phyloP scores from a whole-genome alignment of 2,797 vertebrate genomes.

The Hydrocynus forskahlii region DNA sequence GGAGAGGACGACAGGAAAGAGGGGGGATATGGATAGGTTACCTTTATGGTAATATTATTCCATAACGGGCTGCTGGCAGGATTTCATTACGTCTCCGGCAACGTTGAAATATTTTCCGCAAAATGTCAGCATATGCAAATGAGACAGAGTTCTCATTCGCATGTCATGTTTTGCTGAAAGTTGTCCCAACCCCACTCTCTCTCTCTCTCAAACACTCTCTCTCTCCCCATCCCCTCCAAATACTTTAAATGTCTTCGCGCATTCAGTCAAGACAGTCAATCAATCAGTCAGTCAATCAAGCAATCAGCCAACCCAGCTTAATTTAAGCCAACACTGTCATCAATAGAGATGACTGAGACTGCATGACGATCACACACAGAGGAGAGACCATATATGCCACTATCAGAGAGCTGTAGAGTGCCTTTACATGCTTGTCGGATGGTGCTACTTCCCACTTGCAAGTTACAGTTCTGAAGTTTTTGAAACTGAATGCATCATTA shows the following conservation, averaged over 20 bases:
- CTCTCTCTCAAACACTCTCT: constrained; percentile 48
- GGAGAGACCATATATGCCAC: background rate
- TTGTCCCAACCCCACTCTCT: constrained; percentile 80
- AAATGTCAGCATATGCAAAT: constrained; percentile 99
- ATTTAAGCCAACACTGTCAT: constrained; percentile 19
- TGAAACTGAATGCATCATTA: background rate
- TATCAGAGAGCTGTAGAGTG: background rate
- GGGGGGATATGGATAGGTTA: constrained; percentile 95
- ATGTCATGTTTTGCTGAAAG: constrained; percentile 91
- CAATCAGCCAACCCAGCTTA: constrained; percentile 37
- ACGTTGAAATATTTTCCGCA: constrained; percentile 96
- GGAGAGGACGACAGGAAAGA: constrained; percentile 58
- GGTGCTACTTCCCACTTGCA: background rate
- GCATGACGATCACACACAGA: constrained; percentile 6
- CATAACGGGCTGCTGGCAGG: constrained; percentile 95
- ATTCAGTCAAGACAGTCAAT: constrained; percentile 30
- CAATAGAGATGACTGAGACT: constrained; percentile 13
- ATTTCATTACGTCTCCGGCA: constrained; percentile 97
- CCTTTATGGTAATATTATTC: constrained; percentile 99
- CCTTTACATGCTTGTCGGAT: background rate
- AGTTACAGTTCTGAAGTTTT: background rate
- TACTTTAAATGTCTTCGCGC: constrained; percentile 20
- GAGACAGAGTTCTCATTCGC: constrained; percentile 84
- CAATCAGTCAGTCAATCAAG: constrained; percentile 44
- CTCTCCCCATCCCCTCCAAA: constrained; percentile 38